Evolutionary conservation across 1,140 invertebrate genomes (phyloP), one percentile per base, ranked within the genome.

Genomic region (Eufriesea mexicana): DNA sequence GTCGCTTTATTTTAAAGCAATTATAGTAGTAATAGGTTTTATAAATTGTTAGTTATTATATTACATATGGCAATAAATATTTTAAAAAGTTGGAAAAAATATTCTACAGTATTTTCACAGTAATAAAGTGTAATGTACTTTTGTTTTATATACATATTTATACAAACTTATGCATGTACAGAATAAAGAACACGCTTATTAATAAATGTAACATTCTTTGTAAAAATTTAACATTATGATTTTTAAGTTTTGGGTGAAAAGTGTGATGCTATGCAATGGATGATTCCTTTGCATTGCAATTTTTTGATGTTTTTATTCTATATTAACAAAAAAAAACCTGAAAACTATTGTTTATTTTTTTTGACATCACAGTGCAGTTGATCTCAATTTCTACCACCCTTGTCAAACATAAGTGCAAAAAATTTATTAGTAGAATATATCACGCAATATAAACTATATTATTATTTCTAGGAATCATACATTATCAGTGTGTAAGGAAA

Each of bases 31-130:
- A 42, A 47, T 61, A 5, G 1, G 55, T 62, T 77, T 88, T 81
- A 81, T 78, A 81, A 74, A 87, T 42, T 67, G 73, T 81, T 73
- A 57, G 20, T 64, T 73, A 45, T 42, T 81, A 81, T 86, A 35
- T 86, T 70, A 79, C 61, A 87, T 42, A 64, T 51, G 59, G 78
- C 42, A 79, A 79, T 85, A 70, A 84, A 88, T 81, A 87, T 35
- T 55, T 87, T 87, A 71, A 75, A 85, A 87, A 79, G 51, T 83
- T 79, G 57, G 59, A 67, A 83, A 85, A 87, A 74, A 83, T 83
- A 79, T 74, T 72, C 62, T 70, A 77, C 45, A 67, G 77, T 68
- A 72, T 86, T 64, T 81, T 84, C 23, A 66, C 10, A 55, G 25
- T 73, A 72, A 66, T 79, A 74, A 70, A 78, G 54, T 74, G 76